Percentiles rank a stretch among this genome's conserved stretches.
These are phyloP conservation scores for Paramormyrops hopkinsi DNA, from an alignment of 2,797 vertebrate species.

Conservation along the genomic window DNA sequence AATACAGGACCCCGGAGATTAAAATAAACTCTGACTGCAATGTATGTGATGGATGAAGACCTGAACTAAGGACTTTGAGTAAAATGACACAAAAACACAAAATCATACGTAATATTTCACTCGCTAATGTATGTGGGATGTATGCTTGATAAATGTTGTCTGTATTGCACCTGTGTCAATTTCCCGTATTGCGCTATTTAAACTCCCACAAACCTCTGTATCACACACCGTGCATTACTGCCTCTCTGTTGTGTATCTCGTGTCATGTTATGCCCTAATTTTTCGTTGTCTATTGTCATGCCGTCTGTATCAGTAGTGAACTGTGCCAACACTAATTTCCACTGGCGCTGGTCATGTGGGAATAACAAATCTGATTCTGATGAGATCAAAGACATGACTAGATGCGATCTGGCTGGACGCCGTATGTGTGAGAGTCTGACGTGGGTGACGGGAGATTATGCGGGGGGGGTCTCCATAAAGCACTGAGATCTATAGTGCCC, in stretches of 20 bases:
- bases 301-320: background rate
- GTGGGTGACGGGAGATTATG: background rate
- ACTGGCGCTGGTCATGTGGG: background rate
- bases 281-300: background rate
- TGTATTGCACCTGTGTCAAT: background rate
- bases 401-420: background rate
- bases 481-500: background rate
- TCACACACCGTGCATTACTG: background rate
- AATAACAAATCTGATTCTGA: background rate
- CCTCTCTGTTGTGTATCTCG: background rate
- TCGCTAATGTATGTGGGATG: background rate
- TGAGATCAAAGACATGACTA: background rate
- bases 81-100: background rate
- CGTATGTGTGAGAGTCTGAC: background rate
- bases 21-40: background rate
- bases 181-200: background rate
- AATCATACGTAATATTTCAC: background rate
- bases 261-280: background rate
- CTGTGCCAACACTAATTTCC: background rate
- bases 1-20: background rate
- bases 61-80: background rate
- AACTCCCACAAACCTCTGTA: background rate
- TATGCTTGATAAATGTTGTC: background rate
- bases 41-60: background rate
- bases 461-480: background rate